Base-by-base conservation (phyloP, 2,888 invertebrate genomes). In the Cataglyphis albicans region DNA sequence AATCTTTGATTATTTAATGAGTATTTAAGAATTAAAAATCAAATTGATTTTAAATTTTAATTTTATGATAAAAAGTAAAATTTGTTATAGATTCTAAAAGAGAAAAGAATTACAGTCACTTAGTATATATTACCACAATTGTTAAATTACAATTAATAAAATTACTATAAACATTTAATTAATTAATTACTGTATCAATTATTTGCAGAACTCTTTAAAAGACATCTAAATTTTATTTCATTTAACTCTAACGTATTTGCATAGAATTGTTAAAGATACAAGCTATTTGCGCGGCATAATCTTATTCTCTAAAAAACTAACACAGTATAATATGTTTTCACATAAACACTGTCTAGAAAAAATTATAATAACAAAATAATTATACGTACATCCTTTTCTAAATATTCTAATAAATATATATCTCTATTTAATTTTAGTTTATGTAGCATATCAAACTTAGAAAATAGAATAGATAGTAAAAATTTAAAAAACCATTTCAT, bases 401-500 rank as follows among this genome's bases (percentile, higher is more conserved):
- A 21, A 41, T 7, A 74, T 81, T 38, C 55, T 41, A 52, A 72
- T 63, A 52, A 64, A 38, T 15, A 63, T 15, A 63, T 18, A 18
- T 59, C 52, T 52, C 12, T 18, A 48, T n/a, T 44, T 57, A 25
- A 80, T 63, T 59, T 29, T 52, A 18, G 38, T 12, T 52, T 25
- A 5, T 25, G n/a, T n/a, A 25, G 18, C 5, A 9, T 38, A 55
- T 38, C 41, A 25, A 38, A 55, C 0, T 59, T 32, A 29, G 15
- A 21, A 70, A 15, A 44, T 44, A 29, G 12, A 32, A 70, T 21
- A 44, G 59, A 70, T 44, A 21, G 18, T 35, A 55, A 65, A 1
- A 52, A 44, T 72, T 72, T 89, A 88, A 44, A 90, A 89, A 86
- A 89, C 84, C 90, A 90, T 81, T 57, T 84, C 75, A 73, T 89